Evolutionary conservation across 2,113 vertebrate species (phyloP).

Genomic region (Nothoprocta perdicaria): DNA sequence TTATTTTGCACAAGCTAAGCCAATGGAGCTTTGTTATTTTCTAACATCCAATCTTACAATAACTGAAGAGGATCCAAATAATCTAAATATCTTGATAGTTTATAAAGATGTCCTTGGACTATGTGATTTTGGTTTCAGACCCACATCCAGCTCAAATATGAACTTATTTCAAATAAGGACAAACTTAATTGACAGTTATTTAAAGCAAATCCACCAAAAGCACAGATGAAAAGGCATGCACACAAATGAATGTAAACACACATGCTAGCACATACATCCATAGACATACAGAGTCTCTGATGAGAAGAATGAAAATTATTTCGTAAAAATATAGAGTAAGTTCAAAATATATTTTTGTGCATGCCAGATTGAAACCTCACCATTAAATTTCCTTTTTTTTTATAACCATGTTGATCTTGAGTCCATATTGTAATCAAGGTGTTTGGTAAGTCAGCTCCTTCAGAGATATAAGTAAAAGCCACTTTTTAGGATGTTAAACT

Average conservation of each 20-base stretch:
- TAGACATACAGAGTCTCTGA: not conserved
- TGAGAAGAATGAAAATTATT: not conserved
- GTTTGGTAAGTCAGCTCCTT: constrained; percentile 63
- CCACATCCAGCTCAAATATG: not conserved
- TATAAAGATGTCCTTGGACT: not conserved
- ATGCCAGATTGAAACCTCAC: not conserved
- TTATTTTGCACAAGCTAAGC: not conserved
- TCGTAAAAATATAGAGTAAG: not conserved
- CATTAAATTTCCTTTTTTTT: not conserved
- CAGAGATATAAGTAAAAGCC: constrained; percentile 53
- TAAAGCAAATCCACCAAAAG: not conserved
- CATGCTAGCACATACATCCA: not conserved
- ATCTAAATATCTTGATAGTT: not conserved
- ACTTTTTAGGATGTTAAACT: constrained; percentile 45
- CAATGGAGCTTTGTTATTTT: not conserved
- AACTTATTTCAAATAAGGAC: not conserved
- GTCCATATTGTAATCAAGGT: constrained; percentile 30
- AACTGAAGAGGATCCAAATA: not conserved
- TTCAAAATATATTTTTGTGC: not conserved
- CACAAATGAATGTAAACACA: not conserved
- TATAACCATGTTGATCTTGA: constrained; percentile 42
- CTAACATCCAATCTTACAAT: not conserved
- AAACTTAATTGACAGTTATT: not conserved
- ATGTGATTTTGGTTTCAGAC: not conserved
- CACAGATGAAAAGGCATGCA: not conserved